Conservation (phyloP, 2,888 invertebrate species). For the Drosophila heteroneura region DNA sequence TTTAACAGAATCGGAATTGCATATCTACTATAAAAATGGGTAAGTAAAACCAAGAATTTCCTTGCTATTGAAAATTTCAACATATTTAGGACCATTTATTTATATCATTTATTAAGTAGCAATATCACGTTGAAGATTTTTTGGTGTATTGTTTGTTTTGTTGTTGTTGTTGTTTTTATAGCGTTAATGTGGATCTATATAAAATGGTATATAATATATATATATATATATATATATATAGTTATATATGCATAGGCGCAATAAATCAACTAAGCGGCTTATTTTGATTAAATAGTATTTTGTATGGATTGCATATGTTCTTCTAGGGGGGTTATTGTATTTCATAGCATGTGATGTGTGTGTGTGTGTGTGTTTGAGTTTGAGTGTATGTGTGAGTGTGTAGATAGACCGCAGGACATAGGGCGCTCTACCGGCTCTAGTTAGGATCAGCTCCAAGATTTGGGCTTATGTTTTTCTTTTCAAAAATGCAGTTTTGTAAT, state of each 20-base stretch:
- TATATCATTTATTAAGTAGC: conserved; percentile 61
- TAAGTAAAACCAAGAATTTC: background rate
- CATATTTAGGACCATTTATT: conserved; percentile 54
- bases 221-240: conserved; percentile 32
- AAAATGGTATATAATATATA: conserved; percentile 22
- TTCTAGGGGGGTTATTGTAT: conserved; percentile 39
- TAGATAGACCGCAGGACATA: conserved; percentile 21
- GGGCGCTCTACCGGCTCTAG: conserved; percentile 14
- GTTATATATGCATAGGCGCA: conserved; percentile 56
- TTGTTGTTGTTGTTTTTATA: conserved; percentile 41
- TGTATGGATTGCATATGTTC: conserved; percentile 46
- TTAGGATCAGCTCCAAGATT: conserved; percentile 8
- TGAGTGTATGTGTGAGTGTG: background rate
- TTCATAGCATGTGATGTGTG: conserved; percentile 2
- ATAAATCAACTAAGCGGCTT: conserved; percentile 66
- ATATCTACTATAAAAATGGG: background rate
- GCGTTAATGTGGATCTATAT: conserved; percentile 50
- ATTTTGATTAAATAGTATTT: conserved; percentile 50
- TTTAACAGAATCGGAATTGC: background rate
- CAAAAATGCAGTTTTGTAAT: background rate
- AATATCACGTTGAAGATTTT: conserved; percentile 76
- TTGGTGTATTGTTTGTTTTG: conserved; percentile 32
- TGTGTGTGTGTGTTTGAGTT: background rate
- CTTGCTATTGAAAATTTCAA: background rate
- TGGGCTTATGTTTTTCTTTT: background rate